phyloP scores from a whole-genome alignment of 2,888 invertebrate genomes.

The Andrena flavipes region DNA sequence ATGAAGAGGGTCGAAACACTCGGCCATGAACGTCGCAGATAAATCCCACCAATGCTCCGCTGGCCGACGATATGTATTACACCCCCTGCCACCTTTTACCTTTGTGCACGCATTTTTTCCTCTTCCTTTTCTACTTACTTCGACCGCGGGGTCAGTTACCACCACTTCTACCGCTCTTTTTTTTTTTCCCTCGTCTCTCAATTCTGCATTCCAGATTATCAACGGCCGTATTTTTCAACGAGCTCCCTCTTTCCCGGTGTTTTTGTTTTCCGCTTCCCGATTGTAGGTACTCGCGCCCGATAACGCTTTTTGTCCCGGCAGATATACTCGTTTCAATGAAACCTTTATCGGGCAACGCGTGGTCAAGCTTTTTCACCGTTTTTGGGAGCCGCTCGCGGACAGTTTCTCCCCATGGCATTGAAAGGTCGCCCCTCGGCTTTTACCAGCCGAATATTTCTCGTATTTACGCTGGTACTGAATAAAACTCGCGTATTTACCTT shows the following conservation, averaged over 20 bases:
- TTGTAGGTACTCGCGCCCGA: slow-evolving; percentile 18
- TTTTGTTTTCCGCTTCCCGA: slow-evolving; percentile 33
- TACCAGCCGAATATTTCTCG: neutral
- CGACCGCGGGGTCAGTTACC: slow-evolving; percentile 23
- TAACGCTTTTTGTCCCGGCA: slow-evolving; percentile 16
- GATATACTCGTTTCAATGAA: slow-evolving; percentile 41
- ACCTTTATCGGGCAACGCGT: slow-evolving; percentile 30
- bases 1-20: slow-evolving; percentile 53
- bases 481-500: neutral
- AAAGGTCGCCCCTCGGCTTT: neutral
- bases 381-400: neutral
- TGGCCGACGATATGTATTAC: slow-evolving; percentile 46
- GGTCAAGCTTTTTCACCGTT: slow-evolving; percentile 1
- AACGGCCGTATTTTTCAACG: slow-evolving; percentile 51
- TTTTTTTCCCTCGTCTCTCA: slow-evolving; percentile 12
- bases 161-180: neutral
- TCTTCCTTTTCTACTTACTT: slow-evolving; percentile 50
- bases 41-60: slow-evolving; percentile 41
- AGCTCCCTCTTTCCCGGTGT: neutral
- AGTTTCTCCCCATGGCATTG: neutral
- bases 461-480: neutral
- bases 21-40: slow-evolving; percentile 53
- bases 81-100: slow-evolving; percentile 22
- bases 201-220: slow-evolving; percentile 53
- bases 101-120: slow-evolving; percentile 9